Evolutionary conservation across 1,140 invertebrate genomes (phyloP), one percentile per base, ranked within the genome.

Genomic region (Drosophila varians): DNA sequence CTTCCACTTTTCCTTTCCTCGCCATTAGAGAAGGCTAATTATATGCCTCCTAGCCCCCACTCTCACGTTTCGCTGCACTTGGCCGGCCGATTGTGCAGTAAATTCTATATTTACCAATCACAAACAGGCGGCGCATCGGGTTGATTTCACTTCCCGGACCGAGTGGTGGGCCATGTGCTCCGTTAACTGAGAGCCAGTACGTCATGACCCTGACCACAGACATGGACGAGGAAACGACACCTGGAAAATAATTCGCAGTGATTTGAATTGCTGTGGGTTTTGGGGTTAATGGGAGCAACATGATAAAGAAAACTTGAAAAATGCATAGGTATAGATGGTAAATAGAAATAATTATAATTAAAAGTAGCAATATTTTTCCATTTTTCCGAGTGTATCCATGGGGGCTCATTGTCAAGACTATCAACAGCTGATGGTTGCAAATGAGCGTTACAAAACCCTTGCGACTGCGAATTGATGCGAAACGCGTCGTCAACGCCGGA

Each of bases 161-260:
- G n/a, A 42, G 42, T 55, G 48, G 66, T 43, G 23, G 53, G 78
- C 70, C 79, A 83, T 83, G 79, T 86, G 79, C 46, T 43, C 14
- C 3, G 36, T 16, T n/a, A 28, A 36, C 36, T 53, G 38, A 16
- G 34, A 57, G 43, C 23, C 7, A 53, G 31, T 14, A 42, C 45
- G 48, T 49, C 55, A 72, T 65, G 76, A 82, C 82, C 82, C 69
- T 87, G 82, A 87, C 82, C 82, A 86, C 76, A 86, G 82, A 87
- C 82, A 87, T 68, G 74, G 38, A 57, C 42, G 47, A 64, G 65
- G 57, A 83, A 74, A 36, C 18, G 47, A 34, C 54, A 51, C 65
- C 68, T 57, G 53, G 23, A 60, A 64, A 64, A 49, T 56, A 18
- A 58, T 43, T 53, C 14, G 19, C 38, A 7, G n/a, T 14, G 18